A percentile compares a stretch with the other conserved stretches of the same genome.
Evolutionary conservation across 2,888 invertebrate genomes (phyloP).

Genomic region (Rosalia funebris): DNA sequence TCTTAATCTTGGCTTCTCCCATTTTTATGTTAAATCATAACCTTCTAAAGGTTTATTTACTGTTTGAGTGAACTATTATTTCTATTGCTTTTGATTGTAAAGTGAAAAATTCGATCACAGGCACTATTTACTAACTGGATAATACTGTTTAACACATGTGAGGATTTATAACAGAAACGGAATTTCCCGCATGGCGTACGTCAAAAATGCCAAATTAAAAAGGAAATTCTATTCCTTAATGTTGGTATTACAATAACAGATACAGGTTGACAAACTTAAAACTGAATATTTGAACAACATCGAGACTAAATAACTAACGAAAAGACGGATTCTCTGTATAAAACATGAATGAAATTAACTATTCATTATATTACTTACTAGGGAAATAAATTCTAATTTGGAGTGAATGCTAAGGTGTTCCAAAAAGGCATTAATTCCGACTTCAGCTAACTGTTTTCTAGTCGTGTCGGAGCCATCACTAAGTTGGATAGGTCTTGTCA

Average conservation of each 20-base stretch:
- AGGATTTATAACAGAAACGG: conserved; percentile 39
- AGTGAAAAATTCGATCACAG: background rate
- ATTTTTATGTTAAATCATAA: conserved; percentile 49
- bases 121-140: conserved; percentile 1
- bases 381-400: conserved; percentile 76
- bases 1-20: conserved; percentile 57
- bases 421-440: conserved; percentile 73
- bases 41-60: conserved; percentile 27
- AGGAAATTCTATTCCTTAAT: conserved; percentile 33
- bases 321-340: background rate
- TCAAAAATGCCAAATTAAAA: conserved; percentile 47
- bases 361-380: conserved; percentile 67
- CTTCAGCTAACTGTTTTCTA: conserved; percentile 72
- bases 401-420: conserved; percentile 73
- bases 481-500: conserved; percentile 70
- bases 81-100: background rate
- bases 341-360: background rate
- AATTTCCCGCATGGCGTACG: conserved; percentile 55
- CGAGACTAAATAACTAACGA: too few species aligned
- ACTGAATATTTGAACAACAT: too few species aligned
- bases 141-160: conserved; percentile 28
- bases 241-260: conserved; percentile 5
- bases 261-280: conserved; percentile 7
- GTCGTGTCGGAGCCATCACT: conserved; percentile 68
- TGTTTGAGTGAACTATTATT: background rate